Evolutionary conservation across 2,888 invertebrate genomes (phyloP), one percentile per base, ranked within the genome.

Genomic region (Plutella xylostella): DNA sequence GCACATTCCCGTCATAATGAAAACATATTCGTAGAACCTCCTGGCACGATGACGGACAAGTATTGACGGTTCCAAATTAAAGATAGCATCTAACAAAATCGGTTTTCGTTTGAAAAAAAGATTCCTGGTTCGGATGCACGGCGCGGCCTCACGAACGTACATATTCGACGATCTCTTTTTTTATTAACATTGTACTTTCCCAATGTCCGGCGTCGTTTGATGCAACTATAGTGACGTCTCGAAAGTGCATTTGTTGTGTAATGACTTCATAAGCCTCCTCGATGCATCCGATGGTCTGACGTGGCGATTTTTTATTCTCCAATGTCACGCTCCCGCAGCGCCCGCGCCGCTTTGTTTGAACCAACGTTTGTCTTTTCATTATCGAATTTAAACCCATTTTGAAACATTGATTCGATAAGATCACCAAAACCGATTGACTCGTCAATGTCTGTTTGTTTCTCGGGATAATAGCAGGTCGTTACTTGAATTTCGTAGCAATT

Each of bases 321-420:
- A n/a, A n/a, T n/a, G n/a, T n/a, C n/a, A n/a, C n/a, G n/a, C n/a
- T n/a, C 49, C 52, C 55, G 52, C 51, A 58, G 59, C 55, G 60
- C 60, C 61, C 56, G 56, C 54, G 52, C 48, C 50, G 55, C 54
- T 60, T 62, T 65, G 58, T 68, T 71, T 72, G 65, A 68, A 61
- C 58, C 56, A 59, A 46, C 63, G 65, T 70, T 72, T 72, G 67
- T 72, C 65, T 73, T 68, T 65, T 65, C 62, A 68, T 68, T 68
- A 68, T 56, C 51, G 57, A 55, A 53, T 60, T 62, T 61, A 59
- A 64, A 51, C 60, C 65, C 65, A 69, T 74, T 76, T 65, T 73
- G 70, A 73, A 72, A 73, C 65, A 70, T 69, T 72, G 68, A 63
- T 64, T 62, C 50, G 79, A 79, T 80, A 72, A 63, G 57, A 80